A percentile compares a stretch with the other conserved stretches of the same genome.
These are phyloP conservation scores for Clostera curtula DNA, from an alignment of 2,888 invertebrate species.

Conservation along the genomic window DNA sequence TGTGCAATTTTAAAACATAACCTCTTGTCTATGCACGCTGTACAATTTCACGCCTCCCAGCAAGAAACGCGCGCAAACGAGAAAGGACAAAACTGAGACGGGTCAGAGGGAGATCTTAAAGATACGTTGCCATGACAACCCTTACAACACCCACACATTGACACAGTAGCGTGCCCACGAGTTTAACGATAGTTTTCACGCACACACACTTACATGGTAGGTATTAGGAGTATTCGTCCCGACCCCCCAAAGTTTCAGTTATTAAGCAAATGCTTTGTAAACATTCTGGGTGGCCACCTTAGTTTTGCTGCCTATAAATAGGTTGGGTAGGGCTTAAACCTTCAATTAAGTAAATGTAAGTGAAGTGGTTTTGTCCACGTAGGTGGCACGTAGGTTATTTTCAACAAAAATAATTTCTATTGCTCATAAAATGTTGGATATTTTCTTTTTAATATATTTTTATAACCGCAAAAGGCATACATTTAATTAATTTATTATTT, in stretches of 20 bases:
- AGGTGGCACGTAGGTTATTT: constrained; percentile 19
- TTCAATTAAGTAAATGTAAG: constrained; percentile 49
- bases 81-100: constrained; percentile 73
- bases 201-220: constrained; percentile 29
- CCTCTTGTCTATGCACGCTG: constrained; percentile 32
- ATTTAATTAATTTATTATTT: too few species aligned
- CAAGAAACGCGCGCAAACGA: constrained; percentile 73
- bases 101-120: constrained; percentile 70
- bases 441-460: too few species aligned
- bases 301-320: constrained; percentile 60
- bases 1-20: neutral
- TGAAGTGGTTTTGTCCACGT: constrained; percentile 28
- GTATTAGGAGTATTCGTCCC: constrained; percentile 71
- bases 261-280: constrained; percentile 75
- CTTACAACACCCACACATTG: constrained; percentile 51
- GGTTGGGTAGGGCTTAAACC: constrained; percentile 57
- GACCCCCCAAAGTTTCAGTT: constrained; percentile 67
- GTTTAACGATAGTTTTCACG: constrained; percentile 48
- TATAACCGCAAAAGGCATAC: too few species aligned
- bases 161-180: constrained; percentile 17
- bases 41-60: constrained; percentile 63
- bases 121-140: constrained; percentile 70
- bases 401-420: constrained; percentile 2
- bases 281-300: constrained; percentile 69
- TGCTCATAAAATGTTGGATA: neutral